These are phyloP conservation scores for Leptopilina drosophilae DNA, from an alignment of 2,888 invertebrate genomes.

Conservation along the genomic window DNA sequence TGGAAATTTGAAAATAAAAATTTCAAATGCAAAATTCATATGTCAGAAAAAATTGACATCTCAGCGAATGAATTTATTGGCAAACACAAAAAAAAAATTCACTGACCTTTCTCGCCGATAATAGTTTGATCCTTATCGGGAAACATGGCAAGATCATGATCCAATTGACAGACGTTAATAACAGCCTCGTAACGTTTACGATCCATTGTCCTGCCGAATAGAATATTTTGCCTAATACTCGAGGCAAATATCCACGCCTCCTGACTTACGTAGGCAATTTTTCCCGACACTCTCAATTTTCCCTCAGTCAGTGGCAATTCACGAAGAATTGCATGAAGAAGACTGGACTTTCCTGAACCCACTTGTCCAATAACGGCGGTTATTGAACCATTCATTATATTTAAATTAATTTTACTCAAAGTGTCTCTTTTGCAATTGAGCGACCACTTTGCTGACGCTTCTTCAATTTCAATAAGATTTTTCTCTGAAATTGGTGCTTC, in stretches of 20 bases:
- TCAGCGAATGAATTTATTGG: too few relatives aligned
- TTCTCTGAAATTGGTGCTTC: not conserved
- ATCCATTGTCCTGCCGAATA: conserved; percentile 72
- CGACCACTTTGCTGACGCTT: conserved; percentile 85
- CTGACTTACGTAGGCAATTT: conserved; percentile 87
- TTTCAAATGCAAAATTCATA: too few relatives aligned
- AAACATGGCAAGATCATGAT: conserved; percentile 86
- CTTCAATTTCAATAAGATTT: conserved; percentile 77
- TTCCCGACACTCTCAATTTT: conserved; percentile 80
- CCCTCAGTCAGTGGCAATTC: conserved; percentile 86
- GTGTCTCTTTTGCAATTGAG: conserved; percentile 81
- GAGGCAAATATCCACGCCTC: conserved; percentile 90
- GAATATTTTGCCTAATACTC: conserved; percentile 81
- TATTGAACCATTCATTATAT: conserved; percentile 81
- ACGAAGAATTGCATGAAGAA: conserved; percentile 79
- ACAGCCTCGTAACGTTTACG: conserved; percentile 77
- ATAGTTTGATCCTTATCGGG: conserved; percentile 85
- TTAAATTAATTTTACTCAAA: conserved; percentile 82
- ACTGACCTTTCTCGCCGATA: conserved; percentile 82
- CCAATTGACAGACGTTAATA: conserved; percentile 83
- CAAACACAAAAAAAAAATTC: too few relatives aligned
- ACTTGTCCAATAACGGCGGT: conserved; percentile 84
- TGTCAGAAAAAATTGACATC: too few relatives aligned
- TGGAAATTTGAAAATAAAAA: too few relatives aligned
- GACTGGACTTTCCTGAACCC: conserved; percentile 82